Conservation (phyloP, 1,140 invertebrate genomes). For the Ips typographus region DNA sequence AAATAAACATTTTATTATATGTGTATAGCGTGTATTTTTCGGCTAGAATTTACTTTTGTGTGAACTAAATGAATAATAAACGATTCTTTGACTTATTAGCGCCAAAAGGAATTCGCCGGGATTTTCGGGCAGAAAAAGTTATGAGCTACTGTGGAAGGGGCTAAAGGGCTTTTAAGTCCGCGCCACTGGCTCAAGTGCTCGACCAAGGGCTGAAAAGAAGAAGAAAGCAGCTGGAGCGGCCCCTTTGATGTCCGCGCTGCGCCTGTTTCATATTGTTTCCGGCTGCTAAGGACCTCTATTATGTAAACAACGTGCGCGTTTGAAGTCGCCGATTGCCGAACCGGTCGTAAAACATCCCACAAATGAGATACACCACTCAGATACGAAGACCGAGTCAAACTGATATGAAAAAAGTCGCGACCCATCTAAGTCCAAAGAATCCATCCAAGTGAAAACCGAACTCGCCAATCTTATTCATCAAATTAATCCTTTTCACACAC, state of each 20-base stretch:
- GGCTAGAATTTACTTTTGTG: not conserved
- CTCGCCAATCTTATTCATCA: too few species aligned
- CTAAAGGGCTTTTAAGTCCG: not conserved
- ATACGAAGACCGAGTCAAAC: not conserved
- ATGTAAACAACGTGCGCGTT: constrained; percentile 53
- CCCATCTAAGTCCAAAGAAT: too few species aligned
- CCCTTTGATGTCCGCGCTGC: constrained; percentile 47
- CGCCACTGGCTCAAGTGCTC: constrained; percentile 11
- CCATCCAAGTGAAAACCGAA: too few species aligned
- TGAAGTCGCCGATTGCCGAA: constrained; percentile 50
- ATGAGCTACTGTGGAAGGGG: not conserved
- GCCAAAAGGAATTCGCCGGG: not conserved
- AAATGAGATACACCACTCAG: constrained; percentile 45
- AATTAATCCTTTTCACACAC: too few species aligned
- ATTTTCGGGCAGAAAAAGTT: not conserved
- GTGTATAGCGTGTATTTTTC: constrained; percentile 4
- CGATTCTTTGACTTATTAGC: not conserved
- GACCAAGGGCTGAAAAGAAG: constrained; percentile 25
- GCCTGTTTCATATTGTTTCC: constrained; percentile 53
- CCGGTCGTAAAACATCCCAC: constrained; percentile 50
- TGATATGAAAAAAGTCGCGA: not conserved
- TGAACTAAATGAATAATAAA: constrained; percentile 1
- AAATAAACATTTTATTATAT: constrained; percentile 13
- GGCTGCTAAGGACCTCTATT: constrained; percentile 54
- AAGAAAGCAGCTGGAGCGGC: constrained; percentile 39